phyloP scores from a whole-genome alignment of 2,797 vertebrate species.

The Melanotaenia pygmaea region DNA sequence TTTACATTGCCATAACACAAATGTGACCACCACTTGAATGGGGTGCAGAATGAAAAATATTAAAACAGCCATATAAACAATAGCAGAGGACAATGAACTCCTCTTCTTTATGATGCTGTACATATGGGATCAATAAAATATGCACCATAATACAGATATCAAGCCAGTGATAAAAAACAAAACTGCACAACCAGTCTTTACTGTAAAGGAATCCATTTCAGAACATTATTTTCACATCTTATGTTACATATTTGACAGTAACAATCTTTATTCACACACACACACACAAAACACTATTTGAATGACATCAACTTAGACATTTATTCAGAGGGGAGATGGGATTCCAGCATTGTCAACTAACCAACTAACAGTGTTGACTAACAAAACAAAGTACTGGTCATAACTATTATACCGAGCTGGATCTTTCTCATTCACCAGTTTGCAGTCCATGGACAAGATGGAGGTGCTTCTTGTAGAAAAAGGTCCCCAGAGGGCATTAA shows the following conservation, averaged over 20 bases:
- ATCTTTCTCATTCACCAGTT: constrained; percentile 53
- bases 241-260: constrained; percentile 83
- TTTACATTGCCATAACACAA: constrained; percentile 93
- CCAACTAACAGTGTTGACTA: constrained; percentile 25
- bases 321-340: constrained; percentile 58
- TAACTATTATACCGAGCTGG: constrained; percentile 40
- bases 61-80: constrained; percentile 81
- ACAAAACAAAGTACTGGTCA: constrained; percentile 49
- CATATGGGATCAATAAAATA: constrained; percentile 75
- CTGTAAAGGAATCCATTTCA: constrained; percentile 73
- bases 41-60: constrained; percentile 77
- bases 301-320: constrained; percentile 76
- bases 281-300: constrained; percentile 70
- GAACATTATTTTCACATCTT: constrained; percentile 81
- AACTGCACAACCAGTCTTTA: constrained; percentile 78
- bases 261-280: constrained; percentile 62
- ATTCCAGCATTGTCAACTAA: constrained; percentile 61
- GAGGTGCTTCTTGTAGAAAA: constrained; percentile 36
- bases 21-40: constrained; percentile 79
- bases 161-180: constrained; percentile 80
- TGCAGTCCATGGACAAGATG: constrained; percentile 70
- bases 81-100: constrained; percentile 60
- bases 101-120: constrained; percentile 70
- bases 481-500: constrained; percentile 25
- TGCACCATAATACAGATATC: constrained; percentile 76